These are phyloP conservation scores for Alloscopus bannaensis DNA, from an alignment of 2,888 invertebrate species.

Conservation along the genomic window DNA sequence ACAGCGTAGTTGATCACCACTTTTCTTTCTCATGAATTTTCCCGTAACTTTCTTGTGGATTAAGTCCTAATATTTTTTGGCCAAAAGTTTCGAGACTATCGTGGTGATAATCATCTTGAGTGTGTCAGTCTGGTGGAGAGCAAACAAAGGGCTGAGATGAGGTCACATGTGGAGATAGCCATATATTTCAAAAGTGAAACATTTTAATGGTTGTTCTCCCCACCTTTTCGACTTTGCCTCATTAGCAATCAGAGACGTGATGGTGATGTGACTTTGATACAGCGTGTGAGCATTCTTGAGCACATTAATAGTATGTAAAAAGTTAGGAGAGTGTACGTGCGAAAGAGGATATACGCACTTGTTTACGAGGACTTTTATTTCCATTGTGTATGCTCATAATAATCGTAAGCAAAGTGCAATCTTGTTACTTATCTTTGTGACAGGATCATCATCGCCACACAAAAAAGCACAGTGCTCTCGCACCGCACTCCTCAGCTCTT, in stretches of 20 bases:
- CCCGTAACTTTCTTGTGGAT: too few relatives aligned
- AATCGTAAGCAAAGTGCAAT: constrained; percentile 9
- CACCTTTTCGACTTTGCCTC: constrained; percentile 32
- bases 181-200: constrained; percentile 15
- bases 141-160: constrained; percentile 15
- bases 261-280: not conserved
- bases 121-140: not conserved
- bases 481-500: constrained; percentile 1
- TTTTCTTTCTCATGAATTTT: too few relatives aligned
- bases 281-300: too few relatives aligned
- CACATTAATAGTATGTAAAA: too few relatives aligned
- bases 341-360: not conserved
- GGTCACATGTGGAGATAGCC: constrained; percentile 35
- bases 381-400: constrained; percentile 1
- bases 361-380: not conserved
- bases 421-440: constrained; percentile 22
- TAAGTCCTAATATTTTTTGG: too few relatives aligned
- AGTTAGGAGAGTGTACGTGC: too few relatives aligned
- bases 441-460: constrained; percentile 16
- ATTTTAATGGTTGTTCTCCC: constrained; percentile 15
- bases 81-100: not conserved
- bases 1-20: too few relatives aligned
- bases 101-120: too few relatives aligned
- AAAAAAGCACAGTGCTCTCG: constrained; percentile 6
- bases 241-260: constrained; percentile 28